phyloP scores from a whole-genome alignment of 2,888 invertebrate genomes.

The Pyrochroa serraticornis region DNA sequence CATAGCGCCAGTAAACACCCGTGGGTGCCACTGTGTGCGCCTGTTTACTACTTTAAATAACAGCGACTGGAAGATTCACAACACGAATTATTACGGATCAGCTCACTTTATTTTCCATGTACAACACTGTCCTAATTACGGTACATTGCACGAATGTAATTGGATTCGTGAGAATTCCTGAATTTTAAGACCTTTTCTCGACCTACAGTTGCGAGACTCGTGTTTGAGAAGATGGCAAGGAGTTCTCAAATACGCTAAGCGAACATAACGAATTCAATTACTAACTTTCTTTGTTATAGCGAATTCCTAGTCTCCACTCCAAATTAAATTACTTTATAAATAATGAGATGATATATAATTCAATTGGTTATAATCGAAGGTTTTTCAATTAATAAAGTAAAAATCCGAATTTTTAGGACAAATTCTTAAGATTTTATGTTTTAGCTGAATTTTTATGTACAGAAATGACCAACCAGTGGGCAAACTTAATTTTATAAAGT shows the following conservation, averaged over 20 bases:
- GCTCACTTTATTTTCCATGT: conserved; percentile 34
- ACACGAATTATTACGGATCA: conserved; percentile 37
- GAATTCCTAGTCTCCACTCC: conserved; percentile 13
- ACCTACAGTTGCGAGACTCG: conserved; percentile 3
- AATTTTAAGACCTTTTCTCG: conserved; percentile 31
- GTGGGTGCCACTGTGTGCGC: not conserved
- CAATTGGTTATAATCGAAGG: conserved; percentile 1
- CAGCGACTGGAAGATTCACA: conserved; percentile 30
- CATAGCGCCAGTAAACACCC: conserved; percentile 5
- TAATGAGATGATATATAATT: conserved; percentile 8
- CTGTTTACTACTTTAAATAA: conserved; percentile 29
- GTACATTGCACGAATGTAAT: conserved; percentile 37
- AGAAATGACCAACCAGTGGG: too few relatives aligned
- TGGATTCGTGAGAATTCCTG: conserved; percentile 38
- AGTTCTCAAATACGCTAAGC: conserved; percentile 27
- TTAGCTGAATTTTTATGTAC: too few relatives aligned
- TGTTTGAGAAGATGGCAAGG: conserved; percentile 6
- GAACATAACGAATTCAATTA: conserved; percentile 31
- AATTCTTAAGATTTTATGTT: too few relatives aligned
- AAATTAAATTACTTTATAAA: conserved; percentile 26
- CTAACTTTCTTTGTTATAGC: conserved; percentile 25
- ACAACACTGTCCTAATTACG: conserved; percentile 33
- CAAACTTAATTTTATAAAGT: too few relatives aligned
- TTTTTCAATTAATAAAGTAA: not conserved
- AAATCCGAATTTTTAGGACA: conserved; percentile 1